Conservation (phyloP, 2,797 vertebrate genomes). For the Mycteria americana region DNA sequence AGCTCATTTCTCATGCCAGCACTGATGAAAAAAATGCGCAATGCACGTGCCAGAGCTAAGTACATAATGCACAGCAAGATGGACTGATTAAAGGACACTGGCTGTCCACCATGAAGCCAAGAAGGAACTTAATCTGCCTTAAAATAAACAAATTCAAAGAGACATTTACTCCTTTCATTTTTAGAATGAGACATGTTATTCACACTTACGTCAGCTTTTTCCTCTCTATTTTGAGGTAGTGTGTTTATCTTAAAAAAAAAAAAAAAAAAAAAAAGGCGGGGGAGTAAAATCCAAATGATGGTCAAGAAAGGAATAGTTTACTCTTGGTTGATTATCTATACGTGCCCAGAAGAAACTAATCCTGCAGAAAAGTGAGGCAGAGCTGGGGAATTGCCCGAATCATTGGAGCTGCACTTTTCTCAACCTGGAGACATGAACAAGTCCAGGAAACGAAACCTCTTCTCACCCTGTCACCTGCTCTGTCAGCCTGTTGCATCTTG, state of each 20-base stretch:
- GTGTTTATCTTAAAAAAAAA: not conserved
- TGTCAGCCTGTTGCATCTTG: not conserved
- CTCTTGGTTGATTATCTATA: fast-evolving
- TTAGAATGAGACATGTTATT: not conserved
- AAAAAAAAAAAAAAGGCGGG: too few species aligned
- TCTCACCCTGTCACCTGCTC: not conserved
- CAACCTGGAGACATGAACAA: fast-evolving
- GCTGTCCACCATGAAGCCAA: fast-evolving
- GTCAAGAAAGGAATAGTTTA: not conserved
- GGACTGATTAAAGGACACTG: not conserved
- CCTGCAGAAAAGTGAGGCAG: not conserved
- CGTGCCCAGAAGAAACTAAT: not conserved
- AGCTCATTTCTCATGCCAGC: not conserved
- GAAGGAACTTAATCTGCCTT: not conserved
- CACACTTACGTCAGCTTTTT: not conserved
- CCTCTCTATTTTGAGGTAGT: not conserved
- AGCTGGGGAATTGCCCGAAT: not conserved
- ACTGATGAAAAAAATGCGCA: fast-evolving
- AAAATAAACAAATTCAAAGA: not conserved
- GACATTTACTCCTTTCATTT: not conserved
- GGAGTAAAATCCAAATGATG: not conserved
- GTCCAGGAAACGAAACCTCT: not conserved
- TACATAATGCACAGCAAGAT: not conserved
- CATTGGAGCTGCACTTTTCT: not conserved
- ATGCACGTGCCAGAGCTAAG: not conserved